Evolutionary conservation across 2,888 invertebrate species (phyloP), one percentile per base, ranked within the genome.

Genomic region (Lasius fuliginosus): DNA sequence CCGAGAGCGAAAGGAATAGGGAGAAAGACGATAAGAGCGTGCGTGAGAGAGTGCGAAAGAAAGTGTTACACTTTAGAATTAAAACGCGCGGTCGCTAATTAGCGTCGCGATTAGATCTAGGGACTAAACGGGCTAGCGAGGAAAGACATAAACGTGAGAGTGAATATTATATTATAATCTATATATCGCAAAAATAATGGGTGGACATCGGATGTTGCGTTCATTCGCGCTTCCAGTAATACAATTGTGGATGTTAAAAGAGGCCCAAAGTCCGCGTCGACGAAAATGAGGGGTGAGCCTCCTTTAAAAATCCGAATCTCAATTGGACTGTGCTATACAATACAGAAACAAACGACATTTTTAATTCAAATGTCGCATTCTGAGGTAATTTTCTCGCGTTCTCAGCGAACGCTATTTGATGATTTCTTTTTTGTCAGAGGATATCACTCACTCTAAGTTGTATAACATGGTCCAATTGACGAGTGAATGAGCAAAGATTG

Each of bases 131-230:
- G 75, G 67, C 77, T 83, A 79, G 76, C 76, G 77, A 69, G 68
- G 87, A 86, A 86, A 88, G 83, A 86, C 86, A 87, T 68, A 83
- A 86, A 86, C 89, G 86, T 82, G 85, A 85, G 90, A 86, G 73
- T 71, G 83, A 81, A 82, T 75, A 86, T 89, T 83, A 71, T 75
- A 82, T 85, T 49, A 74, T 85, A 85, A 85, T 82, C 82, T 88
- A 71, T 85, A 88, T 75, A 85, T 83, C 65, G 65, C 79, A 73
- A 81, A 58, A 65, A 82, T 76, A 88, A 88, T 58, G 81, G 82
- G 75, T 83, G 85, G 82, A 85, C 85, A 82, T 64, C 86, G 76
- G 88, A 81, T 79, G 82, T 86, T 83, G 74, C 83, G 71, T 89
- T 86, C 65, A 81, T 84, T 85, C 82, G 82, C 90, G 90, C 86